These are phyloP conservation scores for Ryuthela nishihirai DNA, from an alignment of 2,888 invertebrate species.

Conservation along the genomic window DNA sequence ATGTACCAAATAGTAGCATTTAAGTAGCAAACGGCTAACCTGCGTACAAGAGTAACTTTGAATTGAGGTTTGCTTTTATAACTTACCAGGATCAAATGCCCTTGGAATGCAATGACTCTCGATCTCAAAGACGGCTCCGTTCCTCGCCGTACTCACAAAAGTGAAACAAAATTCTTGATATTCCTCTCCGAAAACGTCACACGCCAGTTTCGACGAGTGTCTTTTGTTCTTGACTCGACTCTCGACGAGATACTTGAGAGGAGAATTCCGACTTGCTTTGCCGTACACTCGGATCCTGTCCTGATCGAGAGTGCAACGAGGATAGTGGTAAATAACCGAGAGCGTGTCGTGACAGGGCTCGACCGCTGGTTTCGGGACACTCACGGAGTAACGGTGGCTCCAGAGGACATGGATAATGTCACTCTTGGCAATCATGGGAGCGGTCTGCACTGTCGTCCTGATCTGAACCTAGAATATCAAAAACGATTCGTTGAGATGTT, in stretches of 20 bases:
- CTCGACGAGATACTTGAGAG: constrained; percentile 39
- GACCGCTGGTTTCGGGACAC: constrained; percentile 29
- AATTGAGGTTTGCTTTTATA: too few species aligned
- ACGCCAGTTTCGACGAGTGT: constrained; percentile 35
- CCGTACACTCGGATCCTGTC: constrained; percentile 44
- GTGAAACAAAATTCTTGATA: constrained; percentile 40
- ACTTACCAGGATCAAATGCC: constrained; percentile 30
- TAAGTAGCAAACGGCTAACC: too few species aligned
- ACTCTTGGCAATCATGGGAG: constrained; percentile 23
- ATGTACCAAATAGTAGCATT: too few species aligned
- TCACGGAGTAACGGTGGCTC: constrained; percentile 37
- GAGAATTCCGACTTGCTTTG: constrained; percentile 11
- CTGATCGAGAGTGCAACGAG: constrained; percentile 41
- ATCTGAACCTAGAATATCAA: constrained; percentile 24
- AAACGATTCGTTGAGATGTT: neutral
- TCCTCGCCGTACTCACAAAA: constrained; percentile 40
- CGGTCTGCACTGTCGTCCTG: constrained; percentile 10
- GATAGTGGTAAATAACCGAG: constrained; percentile 41
- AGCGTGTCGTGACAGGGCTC: constrained; percentile 35
- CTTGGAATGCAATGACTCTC: constrained; percentile 38
- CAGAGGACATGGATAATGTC: constrained; percentile 31
- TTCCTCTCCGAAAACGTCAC: constrained; percentile 38
- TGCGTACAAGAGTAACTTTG: too few species aligned
- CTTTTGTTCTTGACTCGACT: constrained; percentile 32
- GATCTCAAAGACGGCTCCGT: constrained; percentile 40